Conservation (phyloP, 2,797 vertebrate genomes). For the Geotria australis region DNA sequence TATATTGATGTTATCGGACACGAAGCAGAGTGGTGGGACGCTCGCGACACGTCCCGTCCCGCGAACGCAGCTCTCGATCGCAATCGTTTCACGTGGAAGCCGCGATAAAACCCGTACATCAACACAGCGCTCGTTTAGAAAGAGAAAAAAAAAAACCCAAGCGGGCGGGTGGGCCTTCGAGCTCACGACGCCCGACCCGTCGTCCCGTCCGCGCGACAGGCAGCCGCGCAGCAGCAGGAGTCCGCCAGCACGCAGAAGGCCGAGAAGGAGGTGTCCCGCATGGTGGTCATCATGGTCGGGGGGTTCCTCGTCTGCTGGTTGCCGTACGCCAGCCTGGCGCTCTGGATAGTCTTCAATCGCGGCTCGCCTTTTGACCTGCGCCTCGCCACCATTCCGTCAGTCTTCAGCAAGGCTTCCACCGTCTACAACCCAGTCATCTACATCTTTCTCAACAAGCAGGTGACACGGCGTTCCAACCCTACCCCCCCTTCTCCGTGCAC, state of each 20-base stretch:
- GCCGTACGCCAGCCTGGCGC: constrained; percentile 16
- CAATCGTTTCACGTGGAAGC: no score
- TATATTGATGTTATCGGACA: no score
- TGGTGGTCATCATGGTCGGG: constrained; percentile 26
- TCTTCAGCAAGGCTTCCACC: constrained; percentile 21
- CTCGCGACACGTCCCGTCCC: no score
- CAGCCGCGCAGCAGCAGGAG: constrained; percentile 23
- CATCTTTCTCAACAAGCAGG: constrained; percentile 18
- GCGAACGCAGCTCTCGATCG: no score
- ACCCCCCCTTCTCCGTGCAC: no score
- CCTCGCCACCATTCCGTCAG: constrained; percentile 19
- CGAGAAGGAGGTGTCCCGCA: constrained; percentile 23
- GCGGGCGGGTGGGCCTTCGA: no score
- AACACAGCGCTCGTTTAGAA: no score
- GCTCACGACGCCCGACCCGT: constrained; percentile 2
- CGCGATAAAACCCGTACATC: no score
- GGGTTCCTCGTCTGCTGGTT: constrained; percentile 25
- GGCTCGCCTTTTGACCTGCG: constrained; percentile 15
- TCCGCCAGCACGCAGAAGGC: constrained; percentile 29
- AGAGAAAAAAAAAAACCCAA: no score
- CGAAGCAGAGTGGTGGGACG: no score
- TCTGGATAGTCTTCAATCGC: constrained; percentile 16
- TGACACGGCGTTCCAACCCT: constrained; percentile 1
- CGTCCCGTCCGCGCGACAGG: constrained; percentile 4
- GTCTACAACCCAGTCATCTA: constrained; percentile 25